Base-by-base conservation (phyloP, 2,888 invertebrate genomes). In the Dione vanillae region DNA sequence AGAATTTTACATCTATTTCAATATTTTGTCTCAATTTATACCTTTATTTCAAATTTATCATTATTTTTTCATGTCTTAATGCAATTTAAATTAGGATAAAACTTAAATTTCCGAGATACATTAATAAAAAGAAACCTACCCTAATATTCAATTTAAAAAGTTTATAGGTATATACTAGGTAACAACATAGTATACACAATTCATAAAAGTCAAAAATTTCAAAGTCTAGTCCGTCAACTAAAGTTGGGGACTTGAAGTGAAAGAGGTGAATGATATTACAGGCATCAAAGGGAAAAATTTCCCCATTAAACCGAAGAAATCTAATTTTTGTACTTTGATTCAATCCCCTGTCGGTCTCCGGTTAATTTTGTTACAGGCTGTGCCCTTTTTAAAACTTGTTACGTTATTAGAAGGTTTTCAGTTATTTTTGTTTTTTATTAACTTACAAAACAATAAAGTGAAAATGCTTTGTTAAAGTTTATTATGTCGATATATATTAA, bases 281-380 rank as follows among this genome's bases (percentile, higher is more conserved):
- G 71, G 80, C 84, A 84, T 90, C 89, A 91, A 91, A 90, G 89
- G 82, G 78, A 78, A 81, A 84, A 80, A 77, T 77, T 82, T 82
- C 80, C 82, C 79, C 74, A 76, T 72, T 67, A 75, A 72, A 76
- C 78, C 76, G 75, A 78, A 81, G 80, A 78, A 91, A 90, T 90
- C 86, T 86, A 90, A 91, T 90, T 91, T 90, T 90, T 90, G 85
- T 74, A 78, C 80, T 85, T 86, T 87, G 83, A 84, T 83, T 81
- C 78, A 78, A 75, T 76, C 77, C 77, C 75, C 76, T 76, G 76
- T 74, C 78, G 78, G 76, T 74, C 77, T 77, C 75, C 72, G 58
- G 49, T 47, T 85, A 87, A 88, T 79, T 77, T 70, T 76, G 77
- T 88, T 86, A 86, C 64, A 51, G 68, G 75, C 74, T 74, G 74